Evolutionary conservation across 2,797 vertebrate species (phyloP).

Genomic region (Clarias laeviceps): DNA sequence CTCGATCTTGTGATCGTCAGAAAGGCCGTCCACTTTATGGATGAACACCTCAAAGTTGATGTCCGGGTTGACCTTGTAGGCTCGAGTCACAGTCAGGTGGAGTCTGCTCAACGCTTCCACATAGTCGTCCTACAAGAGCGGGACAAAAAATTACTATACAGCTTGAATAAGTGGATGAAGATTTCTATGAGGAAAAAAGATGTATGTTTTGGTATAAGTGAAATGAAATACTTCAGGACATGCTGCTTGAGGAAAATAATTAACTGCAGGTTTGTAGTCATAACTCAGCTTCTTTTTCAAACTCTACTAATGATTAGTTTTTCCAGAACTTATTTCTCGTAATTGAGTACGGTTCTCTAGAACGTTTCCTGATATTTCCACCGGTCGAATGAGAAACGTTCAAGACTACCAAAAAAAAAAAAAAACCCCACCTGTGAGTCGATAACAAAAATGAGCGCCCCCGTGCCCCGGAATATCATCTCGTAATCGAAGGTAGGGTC

Average conservation of each 20-base stretch:
- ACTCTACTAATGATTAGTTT: neutral
- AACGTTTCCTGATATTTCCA: neutral
- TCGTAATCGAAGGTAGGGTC: slow-evolving; percentile 90
- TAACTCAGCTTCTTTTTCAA: neutral
- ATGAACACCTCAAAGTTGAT: slow-evolving; percentile 97
- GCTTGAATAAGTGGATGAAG: neutral
- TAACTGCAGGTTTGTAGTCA: neutral
- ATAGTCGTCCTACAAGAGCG: slow-evolving; percentile 82
- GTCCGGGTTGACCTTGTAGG: slow-evolving; percentile 91
- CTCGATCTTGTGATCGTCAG: slow-evolving; percentile 94
- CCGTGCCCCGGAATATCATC: slow-evolving; percentile 91
- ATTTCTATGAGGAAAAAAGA: neutral
- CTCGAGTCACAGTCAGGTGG: slow-evolving; percentile 90
- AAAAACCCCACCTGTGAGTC: slow-evolving; percentile 81
- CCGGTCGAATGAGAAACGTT: neutral
- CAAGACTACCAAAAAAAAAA: neutral
- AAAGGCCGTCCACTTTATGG: slow-evolving; percentile 93
- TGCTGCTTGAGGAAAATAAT: neutral
- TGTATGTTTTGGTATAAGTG: neutral
- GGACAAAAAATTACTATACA: neutral
- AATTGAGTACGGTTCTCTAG: neutral
- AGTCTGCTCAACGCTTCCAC: slow-evolving; percentile 90
- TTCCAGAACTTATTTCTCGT: neutral
- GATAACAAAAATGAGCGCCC: slow-evolving; percentile 89
- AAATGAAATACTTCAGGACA: neutral